Evolutionary conservation across 2,797 vertebrate genomes (phyloP), one percentile per base, ranked within the genome.

Genomic region (Notoglanidium macrostoma): DNA sequence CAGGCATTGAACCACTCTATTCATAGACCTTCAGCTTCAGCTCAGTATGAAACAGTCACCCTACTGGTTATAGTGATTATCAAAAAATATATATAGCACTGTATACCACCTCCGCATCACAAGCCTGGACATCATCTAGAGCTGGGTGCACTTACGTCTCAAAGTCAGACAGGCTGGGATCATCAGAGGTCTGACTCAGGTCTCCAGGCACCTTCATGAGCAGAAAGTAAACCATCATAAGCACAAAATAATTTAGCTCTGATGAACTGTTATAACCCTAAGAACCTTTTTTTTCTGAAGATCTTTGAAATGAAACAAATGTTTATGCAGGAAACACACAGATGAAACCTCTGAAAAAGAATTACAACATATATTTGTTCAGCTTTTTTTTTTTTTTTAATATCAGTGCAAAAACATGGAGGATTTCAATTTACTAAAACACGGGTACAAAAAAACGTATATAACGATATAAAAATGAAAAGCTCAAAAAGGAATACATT

Each of bases 101-200:
- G 14, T 35, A 88, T 35, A 68, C 32, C 86, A 85, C 77, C 85
- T 29, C 44, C 1, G 29, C 23, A 9, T 67, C n/a, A 67, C 44
- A 26, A 46, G 68, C 17, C 35, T 8, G 29, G 5, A 85, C 68
- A 81, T 49, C 23, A 55, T 23, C 6, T n/a, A 83, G 40, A 81
- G 40, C 19, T 29, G 46, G 85, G 88, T 51, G 12, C 65, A 89
- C 98, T 98, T 96, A 99, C 98, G 97, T 98, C 96, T 99, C 98
- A 94, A 99, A 99, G 94, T 99, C 98, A 29, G 98, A 99, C 91
- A 99, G 95, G 93, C 97, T 99, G 89, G 97, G 98, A 93, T 99
- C 98, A 91, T 99, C 98, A 0, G 98, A 99, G 1, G 98, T 99
- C 95, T 99, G 98, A 93, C 98, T 99, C 92, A 98, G 94, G 94